Evolutionary conservation across 2,113 vertebrate species (phyloP).

Genomic region (Oophaga pumilio): DNA sequence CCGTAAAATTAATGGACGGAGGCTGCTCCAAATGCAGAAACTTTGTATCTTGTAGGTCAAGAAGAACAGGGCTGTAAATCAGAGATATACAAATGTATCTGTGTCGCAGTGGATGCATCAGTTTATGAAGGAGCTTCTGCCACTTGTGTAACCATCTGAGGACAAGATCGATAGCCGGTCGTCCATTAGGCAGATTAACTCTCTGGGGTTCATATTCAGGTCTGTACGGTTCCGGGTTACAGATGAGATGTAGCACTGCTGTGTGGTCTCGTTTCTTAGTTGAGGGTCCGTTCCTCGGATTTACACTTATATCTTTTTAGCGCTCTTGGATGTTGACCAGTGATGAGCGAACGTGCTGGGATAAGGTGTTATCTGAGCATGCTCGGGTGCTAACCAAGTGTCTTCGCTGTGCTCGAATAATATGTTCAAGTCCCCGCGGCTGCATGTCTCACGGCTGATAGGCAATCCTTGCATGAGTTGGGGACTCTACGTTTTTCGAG

Average conservation of each 20-base stretch:
- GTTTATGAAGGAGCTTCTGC: conserved; percentile 28
- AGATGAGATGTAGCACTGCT: not conserved
- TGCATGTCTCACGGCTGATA: too few species aligned
- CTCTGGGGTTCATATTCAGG: not conserved
- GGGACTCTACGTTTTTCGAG: too few species aligned
- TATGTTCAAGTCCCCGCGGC: too few species aligned
- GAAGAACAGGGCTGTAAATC: conserved; percentile 41
- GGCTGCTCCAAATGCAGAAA: conserved; percentile 41
- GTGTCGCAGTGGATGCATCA: conserved; percentile 5
- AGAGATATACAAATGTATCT: not conserved
- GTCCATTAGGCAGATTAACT: conserved; percentile 42
- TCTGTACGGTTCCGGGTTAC: not conserved
- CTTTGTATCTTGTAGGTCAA: conserved; percentile 52
- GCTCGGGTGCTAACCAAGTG: too few species aligned
- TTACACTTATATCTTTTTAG: not conserved
- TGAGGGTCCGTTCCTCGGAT: not conserved
- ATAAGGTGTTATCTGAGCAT: too few species aligned
- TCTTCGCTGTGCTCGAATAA: too few species aligned
- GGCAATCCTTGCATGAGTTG: too few species aligned
- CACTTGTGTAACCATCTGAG: conserved; percentile 20
- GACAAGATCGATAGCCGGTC: conserved; percentile 31
- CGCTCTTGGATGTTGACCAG: not conserved
- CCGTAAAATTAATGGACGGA: conserved; percentile 51
- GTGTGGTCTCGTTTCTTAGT: not conserved
- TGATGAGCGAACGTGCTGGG: too few species aligned